phyloP scores from a whole-genome alignment of 2,113 vertebrate genomes.

The Dermatemys mawii region DNA sequence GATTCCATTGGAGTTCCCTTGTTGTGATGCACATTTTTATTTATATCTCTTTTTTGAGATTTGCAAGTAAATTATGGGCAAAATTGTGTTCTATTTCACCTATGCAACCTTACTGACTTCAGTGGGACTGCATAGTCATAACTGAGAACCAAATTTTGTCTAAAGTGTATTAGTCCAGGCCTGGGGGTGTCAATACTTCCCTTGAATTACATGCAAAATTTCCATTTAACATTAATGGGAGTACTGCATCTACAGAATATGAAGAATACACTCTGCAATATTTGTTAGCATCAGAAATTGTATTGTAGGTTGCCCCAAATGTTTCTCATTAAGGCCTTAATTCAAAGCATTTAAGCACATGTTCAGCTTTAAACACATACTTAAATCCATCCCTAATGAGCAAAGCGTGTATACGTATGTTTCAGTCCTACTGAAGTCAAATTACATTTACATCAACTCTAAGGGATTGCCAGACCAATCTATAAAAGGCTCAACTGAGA shows the following conservation, averaged over 20 bases:
- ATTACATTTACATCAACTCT: neutral
- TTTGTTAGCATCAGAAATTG: neutral
- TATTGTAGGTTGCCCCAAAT: neutral
- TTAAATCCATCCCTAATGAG: neutral
- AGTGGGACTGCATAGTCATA: neutral
- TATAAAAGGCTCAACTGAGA: neutral
- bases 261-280: neutral
- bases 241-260: neutral
- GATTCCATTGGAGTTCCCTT: neutral
- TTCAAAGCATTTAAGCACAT: neutral
- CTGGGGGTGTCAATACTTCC: neutral
- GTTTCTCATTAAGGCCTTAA: neutral
- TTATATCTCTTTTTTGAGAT: neutral
- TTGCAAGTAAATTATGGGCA: neutral
- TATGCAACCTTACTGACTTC: neutral
- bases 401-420: neutral
- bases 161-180: neutral
- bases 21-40: neutral
- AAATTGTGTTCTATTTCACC: neutral
- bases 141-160: neutral
- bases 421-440: neutral
- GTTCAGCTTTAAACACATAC: neutral
- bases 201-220: neutral
- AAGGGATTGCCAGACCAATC: neutral
- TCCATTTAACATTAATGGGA: neutral